Conservation (phyloP, 2,888 invertebrate genomes). For the Drosophila anceps region DNA sequence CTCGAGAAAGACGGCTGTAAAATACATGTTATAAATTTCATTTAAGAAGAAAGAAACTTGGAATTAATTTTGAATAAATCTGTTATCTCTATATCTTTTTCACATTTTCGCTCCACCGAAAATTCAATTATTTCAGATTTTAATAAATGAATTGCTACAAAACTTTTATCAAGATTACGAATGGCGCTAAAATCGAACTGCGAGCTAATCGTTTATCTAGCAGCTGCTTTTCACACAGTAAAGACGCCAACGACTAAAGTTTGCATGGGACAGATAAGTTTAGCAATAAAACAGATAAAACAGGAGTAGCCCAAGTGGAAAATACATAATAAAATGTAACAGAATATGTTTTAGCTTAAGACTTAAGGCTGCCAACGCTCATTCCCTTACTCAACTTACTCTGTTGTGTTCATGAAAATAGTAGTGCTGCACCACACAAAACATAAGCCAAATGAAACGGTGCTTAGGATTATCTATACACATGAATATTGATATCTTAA, state of each 20-base stretch:
- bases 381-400: background rate
- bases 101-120: background rate
- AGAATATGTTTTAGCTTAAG: background rate
- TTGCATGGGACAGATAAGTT: background rate
- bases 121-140: background rate
- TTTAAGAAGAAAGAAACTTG: background rate
- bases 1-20: too few species aligned
- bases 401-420: too few species aligned
- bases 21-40: background rate
- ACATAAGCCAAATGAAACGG: background rate
- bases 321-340: too few species aligned
- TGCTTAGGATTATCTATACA: too few species aligned
- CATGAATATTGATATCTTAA: background rate
- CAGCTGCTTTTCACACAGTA: conserved; percentile 1
- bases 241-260: background rate
- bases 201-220: background rate
- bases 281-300: background rate
- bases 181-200: background rate
- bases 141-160: background rate
- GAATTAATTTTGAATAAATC: too few species aligned
- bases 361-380: background rate
- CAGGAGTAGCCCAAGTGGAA: too few species aligned
- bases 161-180: background rate
- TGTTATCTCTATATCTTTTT: background rate
- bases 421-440: too few species aligned